Percentiles rank a stretch among this genome's conserved stretches.
Conservation (phyloP, 2,888 invertebrate genomes). For the Athetis lepigone region DNA sequence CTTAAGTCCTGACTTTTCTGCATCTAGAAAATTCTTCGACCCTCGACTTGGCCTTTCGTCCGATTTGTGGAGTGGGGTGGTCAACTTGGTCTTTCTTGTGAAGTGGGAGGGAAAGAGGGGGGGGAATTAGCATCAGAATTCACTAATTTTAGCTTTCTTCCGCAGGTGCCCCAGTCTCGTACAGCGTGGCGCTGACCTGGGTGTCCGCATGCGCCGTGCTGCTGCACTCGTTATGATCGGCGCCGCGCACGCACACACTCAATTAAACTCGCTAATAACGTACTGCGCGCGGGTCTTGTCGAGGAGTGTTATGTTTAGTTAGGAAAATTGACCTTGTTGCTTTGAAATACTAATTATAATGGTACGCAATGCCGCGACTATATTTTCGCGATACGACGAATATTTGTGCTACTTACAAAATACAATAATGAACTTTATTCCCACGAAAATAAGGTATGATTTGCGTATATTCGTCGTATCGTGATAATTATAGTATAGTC, state of each 20-base stretch:
- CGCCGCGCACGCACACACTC: slow-evolving; percentile 59
- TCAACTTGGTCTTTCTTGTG: too few relatives aligned
- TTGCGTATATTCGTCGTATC: too few relatives aligned
- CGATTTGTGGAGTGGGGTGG: too few relatives aligned
- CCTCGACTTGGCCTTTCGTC: neutral
- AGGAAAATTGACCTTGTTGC: neutral
- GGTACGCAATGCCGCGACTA: too few relatives aligned
- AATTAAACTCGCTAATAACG: slow-evolving; percentile 66
- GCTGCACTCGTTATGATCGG: slow-evolving; percentile 69
- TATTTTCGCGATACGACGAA: too few relatives aligned
- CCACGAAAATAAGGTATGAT: too few relatives aligned
- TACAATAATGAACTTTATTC: too few relatives aligned
- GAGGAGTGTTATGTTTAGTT: neutral
- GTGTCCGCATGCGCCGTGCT: slow-evolving; percentile 64
- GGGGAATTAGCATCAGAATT: neutral
- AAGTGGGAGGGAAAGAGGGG: too few relatives aligned
- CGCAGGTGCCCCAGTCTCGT: slow-evolving; percentile 60
- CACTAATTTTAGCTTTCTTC: slow-evolving; percentile 15
- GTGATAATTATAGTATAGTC: too few relatives aligned
- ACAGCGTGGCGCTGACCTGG: slow-evolving; percentile 61
- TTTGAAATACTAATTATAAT: too few relatives aligned
- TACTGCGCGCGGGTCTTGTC: slow-evolving; percentile 56
- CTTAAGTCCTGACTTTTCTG: too few relatives aligned
- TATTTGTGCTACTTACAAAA: too few relatives aligned
- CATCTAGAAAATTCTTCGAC: neutral